Evolutionary conservation across 2,888 invertebrate species (phyloP).

Genomic region (Unio delphinus): DNA sequence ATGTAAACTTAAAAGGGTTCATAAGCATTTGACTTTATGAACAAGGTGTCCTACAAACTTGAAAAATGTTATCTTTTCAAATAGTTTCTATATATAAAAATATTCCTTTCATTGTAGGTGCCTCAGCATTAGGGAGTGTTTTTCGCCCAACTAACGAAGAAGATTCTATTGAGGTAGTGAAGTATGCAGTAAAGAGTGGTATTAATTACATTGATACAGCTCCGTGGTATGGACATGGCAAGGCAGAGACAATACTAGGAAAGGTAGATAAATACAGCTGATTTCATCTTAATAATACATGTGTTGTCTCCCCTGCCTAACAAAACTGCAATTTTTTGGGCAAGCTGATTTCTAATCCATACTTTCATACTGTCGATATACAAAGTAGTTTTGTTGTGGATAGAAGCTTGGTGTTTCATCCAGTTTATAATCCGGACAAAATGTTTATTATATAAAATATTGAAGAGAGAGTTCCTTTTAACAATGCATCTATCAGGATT

Average conservation of each 20-base stretch:
- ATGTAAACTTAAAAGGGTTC: not conserved
- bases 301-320: not conserved
- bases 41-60: not conserved
- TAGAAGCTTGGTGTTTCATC: too few species aligned
- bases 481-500: too few species aligned
- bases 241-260: constrained; percentile 86
- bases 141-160: constrained; percentile 74
- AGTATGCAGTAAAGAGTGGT: constrained; percentile 82
- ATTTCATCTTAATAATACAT: not conserved
- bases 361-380: too few species aligned
- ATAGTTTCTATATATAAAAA: too few species aligned
- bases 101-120: constrained; percentile 41
- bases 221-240: constrained; percentile 93
- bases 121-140: constrained; percentile 65
- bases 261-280: constrained; percentile 72
- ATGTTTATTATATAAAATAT: too few species aligned
- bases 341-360: not conserved
- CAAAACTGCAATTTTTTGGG: not conserved
- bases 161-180: constrained; percentile 81
- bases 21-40: not conserved
- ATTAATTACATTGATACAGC: constrained; percentile 94
- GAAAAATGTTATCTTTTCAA: too few species aligned
- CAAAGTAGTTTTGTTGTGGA: too few species aligned
- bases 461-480: too few species aligned
- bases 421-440: too few species aligned